These are phyloP conservation scores for Amorpha juglandis DNA, from an alignment of 2,888 invertebrate genomes.

Conservation along the genomic window DNA sequence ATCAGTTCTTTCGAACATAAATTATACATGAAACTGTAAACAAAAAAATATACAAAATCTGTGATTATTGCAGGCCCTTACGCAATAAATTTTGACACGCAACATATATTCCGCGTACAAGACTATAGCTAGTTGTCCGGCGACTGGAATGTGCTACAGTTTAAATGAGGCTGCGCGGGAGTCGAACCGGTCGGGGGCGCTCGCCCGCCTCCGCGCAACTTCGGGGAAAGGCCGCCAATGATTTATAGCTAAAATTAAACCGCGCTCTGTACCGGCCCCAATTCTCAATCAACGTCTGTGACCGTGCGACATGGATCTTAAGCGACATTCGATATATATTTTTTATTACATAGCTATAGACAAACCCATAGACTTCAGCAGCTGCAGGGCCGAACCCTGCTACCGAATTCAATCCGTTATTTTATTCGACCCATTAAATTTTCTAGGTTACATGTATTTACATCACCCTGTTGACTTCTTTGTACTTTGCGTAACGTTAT, in stretches of 20 bases:
- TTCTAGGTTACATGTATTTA: no score
- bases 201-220: conserved; percentile 70
- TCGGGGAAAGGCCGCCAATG: conserved; percentile 81
- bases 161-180: conserved; percentile 82
- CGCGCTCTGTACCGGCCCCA: conserved; percentile 41
- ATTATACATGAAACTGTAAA: no score
- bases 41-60: not conserved
- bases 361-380: no score
- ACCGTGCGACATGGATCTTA: not conserved
- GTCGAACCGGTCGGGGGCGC: conserved; percentile 73
- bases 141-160: conserved; percentile 82
- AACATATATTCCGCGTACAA: conserved; percentile 32
- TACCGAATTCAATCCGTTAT: no score
- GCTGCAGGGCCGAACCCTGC: no score
- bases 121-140: conserved; percentile 63
- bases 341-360: not conserved
- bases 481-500: no score
- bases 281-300: conserved; percentile 12
- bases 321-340: not conserved
- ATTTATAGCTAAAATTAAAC: conserved; percentile 81
- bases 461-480: no score
- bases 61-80: not conserved
- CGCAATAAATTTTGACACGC: not conserved
- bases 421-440: no score
- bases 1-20: no score